These are phyloP conservation scores for Oreochromis niloticus DNA, from an alignment of 2,113 vertebrate genomes.

Conservation along the genomic window DNA sequence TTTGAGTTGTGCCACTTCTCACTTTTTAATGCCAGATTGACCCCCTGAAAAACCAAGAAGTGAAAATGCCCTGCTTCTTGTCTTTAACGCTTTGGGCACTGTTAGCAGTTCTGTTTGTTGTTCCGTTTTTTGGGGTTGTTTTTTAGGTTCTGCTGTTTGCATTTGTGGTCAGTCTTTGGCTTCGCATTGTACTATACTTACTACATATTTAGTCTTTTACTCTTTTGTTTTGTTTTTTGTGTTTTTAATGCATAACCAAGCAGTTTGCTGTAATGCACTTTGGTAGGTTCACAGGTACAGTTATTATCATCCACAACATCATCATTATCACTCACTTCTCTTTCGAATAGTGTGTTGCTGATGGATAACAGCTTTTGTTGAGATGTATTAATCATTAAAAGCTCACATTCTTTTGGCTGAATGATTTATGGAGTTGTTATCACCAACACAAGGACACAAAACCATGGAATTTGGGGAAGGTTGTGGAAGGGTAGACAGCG, in stretches of 20 bases:
- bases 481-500: not conserved
- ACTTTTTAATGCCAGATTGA: not conserved
- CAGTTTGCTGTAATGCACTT: not conserved
- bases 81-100: not conserved
- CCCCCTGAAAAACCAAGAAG: not conserved
- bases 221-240: not conserved
- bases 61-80: constrained; percentile 1
- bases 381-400: not conserved
- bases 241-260: not conserved
- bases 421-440: not conserved
- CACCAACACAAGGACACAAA: not conserved
- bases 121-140: not conserved
- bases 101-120: not conserved
- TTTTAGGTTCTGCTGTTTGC: not conserved
- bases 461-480: not conserved
- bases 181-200: not conserved
- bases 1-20: constrained; percentile 8
- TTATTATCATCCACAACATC: not conserved
- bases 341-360: not conserved
- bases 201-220: not conserved
- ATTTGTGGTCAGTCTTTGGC: not conserved
- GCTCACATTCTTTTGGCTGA: not conserved
- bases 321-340: not conserved
- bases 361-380: not conserved
- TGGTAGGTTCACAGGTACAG: not conserved